Conservation (phyloP, 1,140 invertebrate species). For the Drosophila pseudoobscura region DNA sequence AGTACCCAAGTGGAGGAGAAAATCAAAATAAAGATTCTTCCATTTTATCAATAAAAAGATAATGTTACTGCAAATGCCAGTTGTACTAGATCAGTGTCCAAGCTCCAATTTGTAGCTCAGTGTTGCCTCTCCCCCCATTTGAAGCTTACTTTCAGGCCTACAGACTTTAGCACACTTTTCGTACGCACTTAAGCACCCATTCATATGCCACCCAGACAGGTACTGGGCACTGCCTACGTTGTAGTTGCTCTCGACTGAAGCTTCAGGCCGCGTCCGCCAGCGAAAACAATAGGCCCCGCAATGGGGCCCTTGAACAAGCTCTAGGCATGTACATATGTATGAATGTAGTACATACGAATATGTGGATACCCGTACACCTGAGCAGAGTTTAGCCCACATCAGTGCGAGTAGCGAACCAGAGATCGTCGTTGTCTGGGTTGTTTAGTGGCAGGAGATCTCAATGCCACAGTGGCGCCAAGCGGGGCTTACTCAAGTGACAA, state of each 20-base stretch:
- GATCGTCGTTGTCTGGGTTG: constrained; percentile 5
- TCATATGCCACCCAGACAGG: constrained; percentile 45
- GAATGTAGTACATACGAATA: too few species aligned
- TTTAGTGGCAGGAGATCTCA: constrained; percentile 51
- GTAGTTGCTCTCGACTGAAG: constrained; percentile 9
- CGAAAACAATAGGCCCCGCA: constrained; percentile 45
- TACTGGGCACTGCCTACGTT: constrained; percentile 12
- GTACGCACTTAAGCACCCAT: constrained; percentile 49
- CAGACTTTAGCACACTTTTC: constrained; percentile 73
- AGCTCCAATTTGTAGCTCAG: constrained; percentile 8
- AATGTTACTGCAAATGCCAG: too few species aligned
- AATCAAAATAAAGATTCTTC: too few species aligned
- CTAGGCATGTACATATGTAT: not conserved
- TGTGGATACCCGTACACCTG: constrained; percentile 33
- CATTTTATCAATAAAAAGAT: too few species aligned
- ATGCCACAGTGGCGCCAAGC: constrained; percentile 75
- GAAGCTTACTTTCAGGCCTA: constrained; percentile 60
- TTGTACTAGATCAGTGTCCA: too few species aligned
- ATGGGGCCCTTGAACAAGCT: constrained; percentile 34
- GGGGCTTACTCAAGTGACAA: constrained; percentile 64
- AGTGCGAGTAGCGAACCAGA: constrained; percentile 9
- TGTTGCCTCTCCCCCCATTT: constrained; percentile 19
- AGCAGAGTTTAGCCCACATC: constrained; percentile 63
- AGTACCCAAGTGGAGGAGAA: too few species aligned
- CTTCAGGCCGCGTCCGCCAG: constrained; percentile 60